Conservation (phyloP, 2,113 vertebrate genomes). For the Bombycilla garrulus region DNA sequence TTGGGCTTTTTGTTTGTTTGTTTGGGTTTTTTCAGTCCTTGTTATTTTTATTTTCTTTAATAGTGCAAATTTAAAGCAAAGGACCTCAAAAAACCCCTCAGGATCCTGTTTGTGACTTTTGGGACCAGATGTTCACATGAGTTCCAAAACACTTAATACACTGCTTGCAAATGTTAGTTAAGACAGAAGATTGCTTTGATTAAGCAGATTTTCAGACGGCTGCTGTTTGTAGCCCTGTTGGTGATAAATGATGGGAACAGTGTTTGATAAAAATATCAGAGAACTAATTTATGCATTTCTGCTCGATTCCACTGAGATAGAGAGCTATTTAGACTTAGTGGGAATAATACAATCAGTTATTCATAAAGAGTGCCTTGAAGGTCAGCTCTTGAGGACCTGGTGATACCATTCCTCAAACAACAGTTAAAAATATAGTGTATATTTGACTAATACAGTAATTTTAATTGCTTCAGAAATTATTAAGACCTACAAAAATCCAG, state of each 20-base stretch:
- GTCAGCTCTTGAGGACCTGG: neutral
- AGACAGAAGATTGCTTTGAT: neutral
- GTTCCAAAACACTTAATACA: neutral
- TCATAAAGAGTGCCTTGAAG: neutral
- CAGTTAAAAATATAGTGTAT: neutral
- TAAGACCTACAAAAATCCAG: neutral
- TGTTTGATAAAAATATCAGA: neutral
- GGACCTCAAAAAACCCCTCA: neutral
- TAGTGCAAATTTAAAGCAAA: neutral
- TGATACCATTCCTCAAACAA: neutral
- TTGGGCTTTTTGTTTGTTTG: neutral
- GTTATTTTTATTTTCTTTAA: neutral
- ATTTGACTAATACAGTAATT: neutral
- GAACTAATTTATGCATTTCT: neutral
- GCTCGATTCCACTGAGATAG: neutral
- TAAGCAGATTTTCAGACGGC: neutral
- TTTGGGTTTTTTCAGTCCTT: neutral
- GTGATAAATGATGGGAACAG: neutral
- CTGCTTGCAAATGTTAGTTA: neutral
- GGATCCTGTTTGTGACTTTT: neutral
- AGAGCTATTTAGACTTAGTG: neutral
- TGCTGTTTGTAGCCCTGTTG: neutral
- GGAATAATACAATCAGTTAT: neutral
- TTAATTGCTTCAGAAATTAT: neutral
- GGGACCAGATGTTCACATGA: neutral